A percentile compares a stretch with the other conserved stretches of the same genome.
phyloP scores from a whole-genome alignment of 2,113 vertebrate species.

The Zosterops pallidus region DNA sequence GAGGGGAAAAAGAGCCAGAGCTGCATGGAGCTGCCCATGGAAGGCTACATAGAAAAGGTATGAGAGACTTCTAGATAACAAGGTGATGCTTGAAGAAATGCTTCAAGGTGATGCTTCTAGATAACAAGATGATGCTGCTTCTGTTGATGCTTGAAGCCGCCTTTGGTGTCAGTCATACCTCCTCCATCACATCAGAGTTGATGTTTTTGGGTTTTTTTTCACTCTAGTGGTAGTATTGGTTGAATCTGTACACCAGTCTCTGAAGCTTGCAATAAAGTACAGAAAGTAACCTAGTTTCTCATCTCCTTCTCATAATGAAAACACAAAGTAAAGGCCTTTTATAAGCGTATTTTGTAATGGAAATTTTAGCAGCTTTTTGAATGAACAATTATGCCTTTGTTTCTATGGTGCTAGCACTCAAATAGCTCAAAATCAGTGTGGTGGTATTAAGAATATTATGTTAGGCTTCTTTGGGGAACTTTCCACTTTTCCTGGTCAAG shows the following conservation, averaged over 20 bases:
- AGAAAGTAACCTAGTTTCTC: constrained; percentile 24
- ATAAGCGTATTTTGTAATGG: constrained; percentile 36
- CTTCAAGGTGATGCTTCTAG: no score
- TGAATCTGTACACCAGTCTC: background rate
- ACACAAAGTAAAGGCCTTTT: constrained; percentile 28
- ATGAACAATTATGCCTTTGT: constrained; percentile 54
- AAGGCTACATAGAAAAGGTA: background rate
- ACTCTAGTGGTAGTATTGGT: background rate
- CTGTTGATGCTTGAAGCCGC: background rate
- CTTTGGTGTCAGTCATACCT: background rate
- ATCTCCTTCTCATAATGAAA: constrained; percentile 5
- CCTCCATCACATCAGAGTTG: background rate
- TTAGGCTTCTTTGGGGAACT: background rate
- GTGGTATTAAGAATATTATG: constrained; percentile 1
- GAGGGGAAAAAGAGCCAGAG: background rate
- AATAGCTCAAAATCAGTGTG: constrained; percentile 14
- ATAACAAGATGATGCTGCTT: background rate
- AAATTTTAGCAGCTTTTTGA: constrained; percentile 52
- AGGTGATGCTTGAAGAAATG: background rate
- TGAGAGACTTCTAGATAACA: background rate
- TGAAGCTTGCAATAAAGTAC: background rate
- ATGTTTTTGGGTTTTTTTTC: background rate
- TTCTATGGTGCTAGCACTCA: constrained; percentile 48
- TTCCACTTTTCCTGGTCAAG: background rate
- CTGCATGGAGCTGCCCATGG: background rate